Evolutionary conservation across 2,797 vertebrate species (phyloP).

Genomic region (Rhodeus uyekii): DNA sequence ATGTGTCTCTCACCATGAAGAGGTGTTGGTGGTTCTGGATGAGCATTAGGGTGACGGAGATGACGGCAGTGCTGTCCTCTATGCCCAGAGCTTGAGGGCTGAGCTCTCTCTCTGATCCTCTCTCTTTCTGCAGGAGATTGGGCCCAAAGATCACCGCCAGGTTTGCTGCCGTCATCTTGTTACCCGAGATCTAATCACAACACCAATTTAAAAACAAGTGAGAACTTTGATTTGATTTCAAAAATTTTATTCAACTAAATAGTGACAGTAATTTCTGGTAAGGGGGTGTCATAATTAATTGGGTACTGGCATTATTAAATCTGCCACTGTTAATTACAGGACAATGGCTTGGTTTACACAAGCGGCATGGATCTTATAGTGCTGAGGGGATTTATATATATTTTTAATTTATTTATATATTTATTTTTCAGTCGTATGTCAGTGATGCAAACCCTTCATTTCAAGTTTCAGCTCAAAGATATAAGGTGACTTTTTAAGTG

Average conservation of each 20-base stretch:
- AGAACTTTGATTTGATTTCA: background rate
- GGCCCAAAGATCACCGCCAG: slow-evolving; percentile 93
- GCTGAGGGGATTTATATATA: background rate
- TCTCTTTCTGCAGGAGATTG: slow-evolving; percentile 87
- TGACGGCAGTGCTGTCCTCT: slow-evolving; percentile 86
- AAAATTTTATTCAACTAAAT: background rate
- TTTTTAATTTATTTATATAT: background rate
- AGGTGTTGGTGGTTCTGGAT: slow-evolving; percentile 86
- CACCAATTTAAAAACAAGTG: background rate
- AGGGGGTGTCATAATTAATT: background rate
- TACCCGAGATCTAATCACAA: slow-evolving; percentile 81
- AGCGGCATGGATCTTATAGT: background rate
- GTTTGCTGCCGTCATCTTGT: slow-evolving; percentile 92
- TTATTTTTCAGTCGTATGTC: background rate
- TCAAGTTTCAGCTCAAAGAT: background rate
- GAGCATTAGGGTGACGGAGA: slow-evolving; percentile 83
- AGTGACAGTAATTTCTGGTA: background rate
- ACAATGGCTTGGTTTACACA: background rate
- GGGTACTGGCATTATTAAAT: background rate
- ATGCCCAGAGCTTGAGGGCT: slow-evolving; percentile 75
- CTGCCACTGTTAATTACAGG: background rate
- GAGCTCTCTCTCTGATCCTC: slow-evolving; percentile 68
- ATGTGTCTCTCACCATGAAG: slow-evolving; percentile 77
- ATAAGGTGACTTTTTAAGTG: background rate
- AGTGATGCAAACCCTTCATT: background rate